Percentiles rank a stretch among this genome's conserved stretches.
Evolutionary conservation across 1,140 invertebrate genomes (phyloP).

Genomic region (Trichogramma pretiosum): DNA sequence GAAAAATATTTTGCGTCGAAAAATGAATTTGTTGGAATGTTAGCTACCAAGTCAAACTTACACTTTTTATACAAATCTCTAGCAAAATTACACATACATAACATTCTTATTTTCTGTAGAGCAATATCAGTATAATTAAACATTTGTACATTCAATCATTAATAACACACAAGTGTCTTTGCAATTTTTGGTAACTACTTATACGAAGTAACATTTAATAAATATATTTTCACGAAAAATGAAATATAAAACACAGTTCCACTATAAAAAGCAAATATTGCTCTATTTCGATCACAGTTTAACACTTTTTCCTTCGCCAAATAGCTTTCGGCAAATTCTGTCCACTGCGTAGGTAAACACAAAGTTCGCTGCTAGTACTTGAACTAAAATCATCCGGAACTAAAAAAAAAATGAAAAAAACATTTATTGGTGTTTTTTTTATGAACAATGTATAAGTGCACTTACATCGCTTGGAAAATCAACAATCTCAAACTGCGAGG

Average conservation of each 20-base stretch:
- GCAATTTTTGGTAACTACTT: constrained; percentile 17
- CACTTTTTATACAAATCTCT: constrained; percentile 3
- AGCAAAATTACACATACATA: too few relatives aligned
- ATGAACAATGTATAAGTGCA: constrained; percentile 20
- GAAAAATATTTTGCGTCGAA: too few relatives aligned
- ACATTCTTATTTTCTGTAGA: too few relatives aligned
- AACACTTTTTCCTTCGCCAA: constrained; percentile 63
- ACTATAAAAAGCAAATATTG: constrained; percentile 9
- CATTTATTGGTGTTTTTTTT: too few relatives aligned
- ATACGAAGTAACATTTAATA: constrained; percentile 13
- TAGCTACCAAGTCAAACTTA: not conserved
- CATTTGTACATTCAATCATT: constrained; percentile 8
- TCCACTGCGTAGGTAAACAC: constrained; percentile 74
- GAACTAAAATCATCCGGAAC: constrained; percentile 76
- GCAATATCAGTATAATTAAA: too few relatives aligned
- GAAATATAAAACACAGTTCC: constrained; percentile 7
- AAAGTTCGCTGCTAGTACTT: constrained; percentile 74
- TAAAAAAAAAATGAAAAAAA: constrained; percentile 40
- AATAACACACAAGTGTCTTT: constrained; percentile 2
- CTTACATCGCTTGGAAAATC: constrained; percentile 77
- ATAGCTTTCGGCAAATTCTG: constrained; percentile 75
- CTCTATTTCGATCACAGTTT: constrained; percentile 37
- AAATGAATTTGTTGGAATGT: constrained; percentile 1
- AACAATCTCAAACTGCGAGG: constrained; percentile 79
- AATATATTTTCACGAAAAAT: constrained; percentile 13